Conservation (phyloP, 2,113 vertebrate species). For the Amphilophus citrinellus region DNA sequence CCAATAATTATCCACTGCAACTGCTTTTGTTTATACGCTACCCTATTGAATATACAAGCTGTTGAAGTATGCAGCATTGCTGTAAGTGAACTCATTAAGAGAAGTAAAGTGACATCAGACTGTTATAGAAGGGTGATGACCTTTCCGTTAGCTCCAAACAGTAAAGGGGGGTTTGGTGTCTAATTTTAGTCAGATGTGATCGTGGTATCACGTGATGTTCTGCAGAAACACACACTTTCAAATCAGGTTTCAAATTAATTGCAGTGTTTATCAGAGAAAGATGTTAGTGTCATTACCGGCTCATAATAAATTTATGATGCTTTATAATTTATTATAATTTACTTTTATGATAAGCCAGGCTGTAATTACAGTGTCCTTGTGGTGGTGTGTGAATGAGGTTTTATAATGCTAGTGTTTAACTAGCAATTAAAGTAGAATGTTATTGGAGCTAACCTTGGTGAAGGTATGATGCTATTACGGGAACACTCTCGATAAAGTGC, state of each 20-base stretch:
- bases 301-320: conserved; percentile 7
- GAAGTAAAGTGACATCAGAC: conserved; percentile 30
- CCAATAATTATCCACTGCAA: neutral
- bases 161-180: neutral
- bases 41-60: conserved; percentile 9
- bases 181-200: neutral
- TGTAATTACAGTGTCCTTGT: conserved; percentile 17
- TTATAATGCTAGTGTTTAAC: conserved; percentile 21
- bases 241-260: conserved; percentile 4
- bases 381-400: neutral
- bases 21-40: conserved; percentile 26
- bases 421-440: conserved; percentile 24
- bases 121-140: conserved; percentile 12
- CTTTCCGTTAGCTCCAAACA: conserved; percentile 35
- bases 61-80: neutral
- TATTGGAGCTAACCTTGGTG: conserved; percentile 45
- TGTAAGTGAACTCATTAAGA: conserved; percentile 23
- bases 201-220: neutral
- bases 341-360: neutral
- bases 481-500: conserved; percentile 1
- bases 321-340: conserved; percentile 7
- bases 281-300: neutral
- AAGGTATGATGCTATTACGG: conserved; percentile 18
- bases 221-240: neutral
- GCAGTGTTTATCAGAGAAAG: neutral